Conservation (phyloP, 2,888 invertebrate species). For the Epistrophe eligans region DNA sequence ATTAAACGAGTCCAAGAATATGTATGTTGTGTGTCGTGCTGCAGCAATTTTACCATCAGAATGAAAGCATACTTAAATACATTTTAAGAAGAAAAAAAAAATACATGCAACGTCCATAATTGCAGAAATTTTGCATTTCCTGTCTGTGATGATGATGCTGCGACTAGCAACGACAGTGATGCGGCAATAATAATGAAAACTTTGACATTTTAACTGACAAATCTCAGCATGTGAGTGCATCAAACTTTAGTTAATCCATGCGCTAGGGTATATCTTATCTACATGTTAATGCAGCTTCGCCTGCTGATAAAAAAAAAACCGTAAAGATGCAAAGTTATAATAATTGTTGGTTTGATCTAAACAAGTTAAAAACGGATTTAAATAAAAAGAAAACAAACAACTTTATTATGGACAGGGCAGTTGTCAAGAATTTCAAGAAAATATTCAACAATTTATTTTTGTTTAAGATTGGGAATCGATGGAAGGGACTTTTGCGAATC, state of each 20-base stretch:
- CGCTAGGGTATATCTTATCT: background rate
- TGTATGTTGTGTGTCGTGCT: constrained; percentile 38
- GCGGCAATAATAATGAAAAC: constrained; percentile 48
- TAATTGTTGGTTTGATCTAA: background rate
- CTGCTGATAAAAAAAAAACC: background rate
- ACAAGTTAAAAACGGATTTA: background rate
- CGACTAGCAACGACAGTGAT: constrained; percentile 29
- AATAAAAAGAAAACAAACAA: no score
- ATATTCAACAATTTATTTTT: no score
- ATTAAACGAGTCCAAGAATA: constrained; percentile 55
- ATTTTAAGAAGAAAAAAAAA: background rate
- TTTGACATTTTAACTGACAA: constrained; percentile 55
- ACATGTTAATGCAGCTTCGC: background rate
- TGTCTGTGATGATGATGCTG: constrained; percentile 7
- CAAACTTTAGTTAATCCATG: constrained; percentile 9
- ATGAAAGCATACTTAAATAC: background rate
- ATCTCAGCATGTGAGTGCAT: constrained; percentile 8
- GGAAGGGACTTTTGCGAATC: no score
- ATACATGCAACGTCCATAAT: constrained; percentile 15
- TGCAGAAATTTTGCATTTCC: constrained; percentile 46
- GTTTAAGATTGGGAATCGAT: no score
- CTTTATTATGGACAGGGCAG: no score
- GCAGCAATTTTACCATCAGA: constrained; percentile 26
- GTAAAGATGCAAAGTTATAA: background rate
- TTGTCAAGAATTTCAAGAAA: no score